Evolutionary conservation across 2,797 vertebrate genomes (phyloP), one percentile per base, ranked within the genome.

Genomic region (Protonibea diacanthus): DNA sequence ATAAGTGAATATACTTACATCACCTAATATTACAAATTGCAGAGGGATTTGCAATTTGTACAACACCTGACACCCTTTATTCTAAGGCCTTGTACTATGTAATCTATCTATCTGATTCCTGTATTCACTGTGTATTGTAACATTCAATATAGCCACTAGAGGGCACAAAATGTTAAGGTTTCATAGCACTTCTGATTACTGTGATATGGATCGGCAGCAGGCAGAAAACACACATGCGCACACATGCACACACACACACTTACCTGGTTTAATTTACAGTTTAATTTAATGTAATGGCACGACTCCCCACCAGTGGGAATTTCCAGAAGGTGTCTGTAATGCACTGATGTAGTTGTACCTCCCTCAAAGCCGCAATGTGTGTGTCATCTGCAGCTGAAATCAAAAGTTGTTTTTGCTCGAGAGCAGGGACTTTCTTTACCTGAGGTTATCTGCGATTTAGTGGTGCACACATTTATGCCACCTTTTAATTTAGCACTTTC

Each of bases 371-470:
- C 20, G 5, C 56, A 59, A 42, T 27, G 25, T 27, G 47, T 47
- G 62, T 74, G 57, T 83, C 80, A 83, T 58, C 79, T 76, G 63
- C 64, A 75, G 57, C 69, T 63, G 20, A 82, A 84, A 81, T 79
- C 27, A 82, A 81, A 81, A 81, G 80, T 80, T 87, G 77, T 91
- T 90, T 87, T 79, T 83, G 42, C 58, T 82, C 58, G 47, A 75
- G n/a, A 85, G 63, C 64, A 12, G 87, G 89, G 89, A 81, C 71
- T 93, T 93, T 93, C 89, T 87, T 86, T 65, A 80, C 90, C 90
- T 80, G 61, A 64, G 86, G 87, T 86, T 70, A 78, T 86, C 27
- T 74, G 52, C 58, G 63, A 74, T 90, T 88, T 56, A 78, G 29
- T 40, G 53, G 51, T n/a, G 61, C 65, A 53, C 52, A 63, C 60